Percentiles rank a stretch among this genome's conserved stretches.
phyloP scores from a whole-genome alignment of 2,888 invertebrate species.

The Hydrotaea diabolus region DNA sequence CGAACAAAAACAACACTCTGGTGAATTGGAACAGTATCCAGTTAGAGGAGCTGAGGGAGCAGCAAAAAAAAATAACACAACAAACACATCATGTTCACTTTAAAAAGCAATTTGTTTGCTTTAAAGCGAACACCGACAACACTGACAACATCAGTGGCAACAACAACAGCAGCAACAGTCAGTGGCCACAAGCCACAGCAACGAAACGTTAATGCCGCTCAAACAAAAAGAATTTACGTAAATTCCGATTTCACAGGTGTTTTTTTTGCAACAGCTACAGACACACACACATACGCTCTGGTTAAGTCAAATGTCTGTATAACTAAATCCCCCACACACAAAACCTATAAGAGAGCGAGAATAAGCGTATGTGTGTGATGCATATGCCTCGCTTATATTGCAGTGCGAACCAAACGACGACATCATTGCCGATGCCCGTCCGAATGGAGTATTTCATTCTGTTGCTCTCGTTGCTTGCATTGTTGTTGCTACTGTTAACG shows the following conservation, averaged over 20 bases:
- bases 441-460: neutral
- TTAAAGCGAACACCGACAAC: neutral
- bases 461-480: too few species aligned
- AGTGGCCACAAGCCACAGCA: neutral
- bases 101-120: slow-evolving; percentile 4
- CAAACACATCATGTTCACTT: neutral
- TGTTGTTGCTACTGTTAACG: neutral
- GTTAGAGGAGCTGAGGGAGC: neutral
- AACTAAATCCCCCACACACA: neutral
- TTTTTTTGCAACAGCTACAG: neutral
- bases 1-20: neutral
- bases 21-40: neutral
- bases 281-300: neutral
- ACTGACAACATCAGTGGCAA: neutral
- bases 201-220: neutral
- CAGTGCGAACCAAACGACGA: neutral
- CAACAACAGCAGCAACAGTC: neutral
- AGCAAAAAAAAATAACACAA: neutral
- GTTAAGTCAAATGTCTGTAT: neutral
- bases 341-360: neutral
- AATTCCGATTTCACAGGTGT: slow-evolving; percentile 46
- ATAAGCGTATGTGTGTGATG: neutral
- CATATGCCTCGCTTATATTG: neutral
- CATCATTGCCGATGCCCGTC: neutral
- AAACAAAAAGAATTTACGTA: neutral